These are phyloP conservation scores for Remorina albescens DNA, from an alignment of 2,797 vertebrate genomes.

Conservation along the genomic window DNA sequence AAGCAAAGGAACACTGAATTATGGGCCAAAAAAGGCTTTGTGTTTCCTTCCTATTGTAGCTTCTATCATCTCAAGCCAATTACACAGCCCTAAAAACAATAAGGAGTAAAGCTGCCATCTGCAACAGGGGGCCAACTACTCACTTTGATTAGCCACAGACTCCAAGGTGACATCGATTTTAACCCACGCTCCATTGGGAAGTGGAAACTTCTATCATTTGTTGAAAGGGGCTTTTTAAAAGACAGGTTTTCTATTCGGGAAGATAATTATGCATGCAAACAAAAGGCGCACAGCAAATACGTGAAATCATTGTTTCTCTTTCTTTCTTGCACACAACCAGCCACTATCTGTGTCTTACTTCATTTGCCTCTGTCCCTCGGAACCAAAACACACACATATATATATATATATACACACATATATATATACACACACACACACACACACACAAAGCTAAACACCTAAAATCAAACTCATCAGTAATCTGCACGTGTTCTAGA, in stretches of 20 bases:
- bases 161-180: conserved; percentile 61
- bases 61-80: conserved; percentile 60
- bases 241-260: conserved; percentile 15
- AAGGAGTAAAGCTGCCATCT: conserved; percentile 53
- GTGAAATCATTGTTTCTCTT: conserved; percentile 11
- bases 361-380: not conserved
- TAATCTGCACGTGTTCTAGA: conserved; percentile 62
- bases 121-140: conserved; percentile 62
- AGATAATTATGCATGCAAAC: conserved; percentile 33
- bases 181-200: conserved; percentile 34
- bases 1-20: conserved; percentile 34
- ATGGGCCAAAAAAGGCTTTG: conserved; percentile 29
- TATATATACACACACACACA: not conserved
- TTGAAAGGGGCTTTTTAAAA: conserved; percentile 31
- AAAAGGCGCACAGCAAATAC: conserved; percentile 5
- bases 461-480: conserved; percentile 74
- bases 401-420: not conserved
- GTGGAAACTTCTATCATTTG: conserved; percentile 56
- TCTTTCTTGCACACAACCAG: not conserved
- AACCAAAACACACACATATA: not conserved
- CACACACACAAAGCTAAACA: conserved; percentile 56
- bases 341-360: conserved; percentile 23
- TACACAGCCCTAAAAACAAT: conserved; percentile 64
- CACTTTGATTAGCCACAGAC: conserved; percentile 70
- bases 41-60: conserved; percentile 42